Evolutionary conservation across 2,888 invertebrate genomes (phyloP).

Genomic region (Drosophila mettleri): DNA sequence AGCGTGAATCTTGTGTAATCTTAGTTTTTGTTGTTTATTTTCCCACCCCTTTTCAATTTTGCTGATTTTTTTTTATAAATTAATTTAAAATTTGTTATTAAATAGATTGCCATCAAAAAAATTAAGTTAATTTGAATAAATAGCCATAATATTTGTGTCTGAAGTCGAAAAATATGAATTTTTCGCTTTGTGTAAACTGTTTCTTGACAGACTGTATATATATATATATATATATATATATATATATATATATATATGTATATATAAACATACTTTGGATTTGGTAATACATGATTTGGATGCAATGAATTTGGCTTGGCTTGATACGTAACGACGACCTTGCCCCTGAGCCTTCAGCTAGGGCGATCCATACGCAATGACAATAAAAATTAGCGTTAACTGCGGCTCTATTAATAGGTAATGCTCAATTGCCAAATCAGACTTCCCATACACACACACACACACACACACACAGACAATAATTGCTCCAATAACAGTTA

Average conservation of each 20-base stretch:
- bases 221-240: constrained; percentile 1
- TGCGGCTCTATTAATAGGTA: constrained; percentile 3
- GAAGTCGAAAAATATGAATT: too few species aligned
- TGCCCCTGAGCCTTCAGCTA: constrained; percentile 34
- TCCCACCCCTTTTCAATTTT: too few species aligned
- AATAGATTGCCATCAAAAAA: too few species aligned
- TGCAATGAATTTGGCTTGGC: neutral
- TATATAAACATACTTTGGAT: constrained; percentile 4
- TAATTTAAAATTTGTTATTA: too few species aligned
- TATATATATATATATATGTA: neutral
- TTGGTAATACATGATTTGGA: constrained; percentile 14
- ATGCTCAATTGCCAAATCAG: neutral
- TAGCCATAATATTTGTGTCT: too few species aligned
- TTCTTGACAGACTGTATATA: too few species aligned
- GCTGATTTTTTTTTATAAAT: too few species aligned
- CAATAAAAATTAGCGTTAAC: constrained; percentile 42
- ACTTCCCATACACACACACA: constrained; percentile 13
- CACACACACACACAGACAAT: too few species aligned
- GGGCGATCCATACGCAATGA: constrained; percentile 37
- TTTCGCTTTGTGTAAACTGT: too few species aligned
- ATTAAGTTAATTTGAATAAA: too few species aligned
- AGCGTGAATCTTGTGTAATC: too few species aligned
- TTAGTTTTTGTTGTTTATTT: too few species aligned
- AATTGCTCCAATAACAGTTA: constrained; percentile 3
- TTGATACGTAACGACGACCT: constrained; percentile 25